Base-by-base conservation (phyloP, 1,140 invertebrate species). In the Lepidurus arcticus region DNA sequence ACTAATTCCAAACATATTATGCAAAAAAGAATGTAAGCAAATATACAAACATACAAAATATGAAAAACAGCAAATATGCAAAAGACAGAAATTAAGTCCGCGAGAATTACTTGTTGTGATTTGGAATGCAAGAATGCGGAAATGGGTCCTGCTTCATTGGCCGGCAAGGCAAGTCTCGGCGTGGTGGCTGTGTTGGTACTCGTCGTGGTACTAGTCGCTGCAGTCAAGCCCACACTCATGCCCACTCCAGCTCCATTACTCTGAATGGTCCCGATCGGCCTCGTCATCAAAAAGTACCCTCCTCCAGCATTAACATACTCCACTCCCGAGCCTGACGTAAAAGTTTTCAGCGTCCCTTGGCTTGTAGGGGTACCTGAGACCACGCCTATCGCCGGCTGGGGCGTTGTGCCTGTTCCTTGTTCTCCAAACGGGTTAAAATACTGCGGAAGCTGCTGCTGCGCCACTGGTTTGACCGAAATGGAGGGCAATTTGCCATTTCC, bases 121-220 rank as follows among this genome's bases (percentile, higher is more conserved):
- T 82, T 81, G 76, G 83, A 82, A 76, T 82, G 80, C 10, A 84
- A 81, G n/a, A 84, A 83, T 3, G 85, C 82, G 42, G 86, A 85
- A 3, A 87, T 76, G 16, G 87, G 87, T 0, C 87, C 87, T 9
- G 87, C 86, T 42, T 86, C 86, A 7, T 78, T 76, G 75, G 80
- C 44, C 43, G 82, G 43, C 78, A 26, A 13, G 10, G 78, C 43
- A 11, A 65, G 53, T 16, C 53, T 65, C 5, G 78, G 26, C 8
- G 73, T 21, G 6, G 44, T 11, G 7, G 83, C 81, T 1, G 79
- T 78, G 2, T 82, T 13, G 43, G 77, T n/a, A 77, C 78, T 26
- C 81, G 80, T 21, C 81, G 80, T n/a, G 80, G 81, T 42, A 80
- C 78, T 44, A 81, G 76, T 16, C 76, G 78, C 7, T 78, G 79